These are phyloP conservation scores for Drosophila virilis DNA, from an alignment of 1,140 invertebrate genomes.

Conservation along the genomic window DNA sequence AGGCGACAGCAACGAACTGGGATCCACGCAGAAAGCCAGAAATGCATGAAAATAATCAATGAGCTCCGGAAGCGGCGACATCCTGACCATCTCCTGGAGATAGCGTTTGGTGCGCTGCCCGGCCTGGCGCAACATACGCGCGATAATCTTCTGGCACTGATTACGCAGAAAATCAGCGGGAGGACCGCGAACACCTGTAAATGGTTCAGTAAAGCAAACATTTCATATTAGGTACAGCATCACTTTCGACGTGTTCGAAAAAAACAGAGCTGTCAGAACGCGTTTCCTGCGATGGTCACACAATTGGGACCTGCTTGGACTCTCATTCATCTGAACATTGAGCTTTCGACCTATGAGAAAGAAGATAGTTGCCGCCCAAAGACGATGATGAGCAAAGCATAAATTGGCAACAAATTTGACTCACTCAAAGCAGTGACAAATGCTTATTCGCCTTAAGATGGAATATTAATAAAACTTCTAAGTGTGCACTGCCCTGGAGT, in stretches of 20 bases:
- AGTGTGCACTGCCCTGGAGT: too few species aligned
- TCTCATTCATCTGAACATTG: not conserved
- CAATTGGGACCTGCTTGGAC: too few species aligned
- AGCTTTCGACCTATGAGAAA: not conserved
- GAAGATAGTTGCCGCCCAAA: not conserved
- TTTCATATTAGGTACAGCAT: too few species aligned
- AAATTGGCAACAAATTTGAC: not conserved
- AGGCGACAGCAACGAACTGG: constrained; percentile 92
- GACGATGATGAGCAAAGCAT: not conserved
- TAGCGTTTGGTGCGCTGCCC: constrained; percentile 91
- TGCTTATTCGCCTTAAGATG: not conserved
- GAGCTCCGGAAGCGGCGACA: constrained; percentile 91
- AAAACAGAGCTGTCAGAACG: too few species aligned
- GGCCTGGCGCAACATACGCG: constrained; percentile 89
- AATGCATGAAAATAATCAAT: constrained; percentile 98
- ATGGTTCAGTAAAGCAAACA: too few species aligned
- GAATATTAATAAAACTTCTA: too few species aligned
- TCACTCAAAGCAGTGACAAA: not conserved
- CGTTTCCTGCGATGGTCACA: not conserved
- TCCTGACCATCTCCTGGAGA: constrained; percentile 91
- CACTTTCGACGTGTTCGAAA: too few species aligned
- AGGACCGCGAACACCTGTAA: constrained; percentile 90
- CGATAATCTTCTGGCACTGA: constrained; percentile 93
- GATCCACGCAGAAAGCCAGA: constrained; percentile 97
- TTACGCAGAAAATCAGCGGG: constrained; percentile 95